phyloP scores from a whole-genome alignment of 2,888 invertebrate genomes.

The Tipula lateralis region DNA sequence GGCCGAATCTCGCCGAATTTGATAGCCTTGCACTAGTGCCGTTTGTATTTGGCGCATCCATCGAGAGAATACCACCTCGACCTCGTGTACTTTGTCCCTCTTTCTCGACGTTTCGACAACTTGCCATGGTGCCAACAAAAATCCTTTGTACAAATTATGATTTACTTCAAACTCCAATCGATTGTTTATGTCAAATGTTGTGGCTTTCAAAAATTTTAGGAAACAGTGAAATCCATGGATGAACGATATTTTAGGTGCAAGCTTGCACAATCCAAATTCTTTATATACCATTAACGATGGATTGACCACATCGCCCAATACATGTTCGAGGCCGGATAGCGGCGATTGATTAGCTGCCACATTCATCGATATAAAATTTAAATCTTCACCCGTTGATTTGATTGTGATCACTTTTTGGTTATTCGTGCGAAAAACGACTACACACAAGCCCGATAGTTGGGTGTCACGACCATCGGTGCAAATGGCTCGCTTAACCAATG shows the following conservation, averaged over 20 bases:
- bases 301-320: constrained; percentile 44
- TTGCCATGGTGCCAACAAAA: constrained; percentile 55
- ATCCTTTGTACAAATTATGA: constrained; percentile 54
- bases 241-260: constrained; percentile 53
- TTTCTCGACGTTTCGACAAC: constrained; percentile 57
- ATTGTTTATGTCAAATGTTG: constrained; percentile 60
- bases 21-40: constrained; percentile 60
- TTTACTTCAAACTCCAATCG: constrained; percentile 59
- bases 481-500: constrained; percentile 54
- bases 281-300: constrained; percentile 50
- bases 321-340: constrained; percentile 41
- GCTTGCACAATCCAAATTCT: constrained; percentile 54
- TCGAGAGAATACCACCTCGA: constrained; percentile 59
- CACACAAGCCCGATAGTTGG: constrained; percentile 57
- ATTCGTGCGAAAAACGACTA: constrained; percentile 64
- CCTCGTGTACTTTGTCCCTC: constrained; percentile 56
- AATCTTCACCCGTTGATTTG: constrained; percentile 54
- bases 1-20: constrained; percentile 72
- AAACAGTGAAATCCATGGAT: constrained; percentile 56
- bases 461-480: constrained; percentile 58
- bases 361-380: constrained; percentile 43
- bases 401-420: constrained; percentile 56
- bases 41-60: constrained; percentile 71
- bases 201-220: constrained; percentile 52
- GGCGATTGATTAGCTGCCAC: constrained; percentile 40